Conservation (phyloP, 2,888 invertebrate species). For the Pasiphila rectangulata region DNA sequence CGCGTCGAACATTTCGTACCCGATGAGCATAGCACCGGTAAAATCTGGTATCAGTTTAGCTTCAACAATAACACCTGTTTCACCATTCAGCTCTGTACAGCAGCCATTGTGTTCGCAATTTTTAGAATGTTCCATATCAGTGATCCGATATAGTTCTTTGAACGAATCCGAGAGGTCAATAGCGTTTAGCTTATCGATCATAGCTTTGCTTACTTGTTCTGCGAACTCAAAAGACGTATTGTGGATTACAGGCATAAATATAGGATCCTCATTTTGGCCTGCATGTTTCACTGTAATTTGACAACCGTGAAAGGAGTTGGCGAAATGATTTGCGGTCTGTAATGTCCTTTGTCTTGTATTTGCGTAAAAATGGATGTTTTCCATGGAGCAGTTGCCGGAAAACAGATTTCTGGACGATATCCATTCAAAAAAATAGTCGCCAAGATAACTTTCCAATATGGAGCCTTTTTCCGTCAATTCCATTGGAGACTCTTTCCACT, state of each 20-base stretch:
- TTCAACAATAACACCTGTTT: slow-evolving; percentile 50
- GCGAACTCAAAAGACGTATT: slow-evolving; percentile 42
- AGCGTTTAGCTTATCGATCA: slow-evolving; percentile 44
- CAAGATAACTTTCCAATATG: slow-evolving; percentile 57
- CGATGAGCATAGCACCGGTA: slow-evolving; percentile 45
- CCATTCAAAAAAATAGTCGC: slow-evolving; percentile 55
- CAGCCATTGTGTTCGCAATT: slow-evolving; percentile 44
- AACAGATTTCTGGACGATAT: slow-evolving; percentile 44
- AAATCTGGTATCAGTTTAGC: slow-evolving; percentile 20
- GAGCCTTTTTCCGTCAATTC: slow-evolving; percentile 57
- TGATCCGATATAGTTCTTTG: slow-evolving; percentile 45
- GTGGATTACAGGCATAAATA: slow-evolving; percentile 50
- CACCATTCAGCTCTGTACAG: slow-evolving; percentile 50
- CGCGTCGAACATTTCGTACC: slow-evolving; percentile 49
- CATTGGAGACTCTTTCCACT: slow-evolving; percentile 45
- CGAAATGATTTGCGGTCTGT: slow-evolving; percentile 53
- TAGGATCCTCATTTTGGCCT: slow-evolving; percentile 51
- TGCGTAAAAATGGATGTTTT: slow-evolving; percentile 47
- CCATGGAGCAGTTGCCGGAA: too few species aligned
- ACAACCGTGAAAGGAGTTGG: slow-evolving; percentile 51
- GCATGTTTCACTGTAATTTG: slow-evolving; percentile 43
- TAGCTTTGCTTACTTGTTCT: slow-evolving; percentile 39
- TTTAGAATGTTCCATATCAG: slow-evolving; percentile 50
- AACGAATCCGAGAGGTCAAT: slow-evolving; percentile 43
- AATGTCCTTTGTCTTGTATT: slow-evolving; percentile 55